Base-by-base conservation (phyloP, 2,113 vertebrate genomes). In the Lynx canadensis region DNA sequence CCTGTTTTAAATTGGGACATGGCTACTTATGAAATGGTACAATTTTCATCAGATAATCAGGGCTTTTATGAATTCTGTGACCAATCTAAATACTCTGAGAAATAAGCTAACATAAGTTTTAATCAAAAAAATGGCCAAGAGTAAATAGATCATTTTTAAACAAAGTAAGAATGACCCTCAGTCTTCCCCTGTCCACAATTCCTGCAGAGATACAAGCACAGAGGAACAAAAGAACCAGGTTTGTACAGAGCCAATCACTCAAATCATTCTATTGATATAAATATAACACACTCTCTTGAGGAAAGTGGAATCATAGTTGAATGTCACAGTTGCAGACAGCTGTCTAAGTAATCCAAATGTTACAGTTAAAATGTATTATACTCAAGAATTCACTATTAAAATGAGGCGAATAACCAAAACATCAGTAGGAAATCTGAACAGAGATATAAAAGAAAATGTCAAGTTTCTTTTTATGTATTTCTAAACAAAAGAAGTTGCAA, bases 401-500 rank as follows among this genome's bases (percentile, higher is more conserved):
- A 89, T 85, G 23, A 23, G 13, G 6, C 45, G 69, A 85, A 91
- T 78, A 95, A 55, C 31, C 13, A 93, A 96, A 89, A 79, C 48
- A 50, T 68, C 89, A 83, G 21, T 85, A 78, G 90, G 76, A 93
- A 89, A 95, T 89, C 38, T 45, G 29, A 82, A 25, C 48, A 82
- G 63, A 96, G 23, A 23, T 81, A 11, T 48, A 27, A 82, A 95
- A 50, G 45, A 91, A 97, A 78, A 83, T 81, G 66, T 87, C 65
- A 63, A 5, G 0, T 94, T 94, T 87, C 25, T 48, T 87, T 96
- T 80, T 52, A n/a, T 85, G 9, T 89, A 36, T 85, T 88, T 92
- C 73, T 79, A 89, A 85, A 95, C 60, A 93, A 94, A 96, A 95
- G 48, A 87, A 55, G 16, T 60, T 76, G 21, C 14, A 87, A 92